phyloP scores from a whole-genome alignment of 2,797 vertebrate genomes.

The Micrastur ruficollis region DNA sequence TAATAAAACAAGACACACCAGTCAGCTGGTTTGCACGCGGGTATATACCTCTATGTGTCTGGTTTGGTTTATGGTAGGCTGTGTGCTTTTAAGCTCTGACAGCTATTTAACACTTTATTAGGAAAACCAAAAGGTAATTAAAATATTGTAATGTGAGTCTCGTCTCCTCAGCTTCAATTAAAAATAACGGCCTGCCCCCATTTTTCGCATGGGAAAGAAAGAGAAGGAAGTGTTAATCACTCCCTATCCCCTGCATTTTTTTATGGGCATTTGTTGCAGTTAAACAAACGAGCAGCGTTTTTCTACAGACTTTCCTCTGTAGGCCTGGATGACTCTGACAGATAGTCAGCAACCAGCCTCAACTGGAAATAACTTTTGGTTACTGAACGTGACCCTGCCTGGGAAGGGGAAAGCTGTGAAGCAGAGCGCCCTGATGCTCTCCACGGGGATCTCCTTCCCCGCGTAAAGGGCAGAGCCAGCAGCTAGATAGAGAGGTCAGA shows the following conservation, averaged over 20 bases:
- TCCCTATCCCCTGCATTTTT: neutral
- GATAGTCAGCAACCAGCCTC: neutral
- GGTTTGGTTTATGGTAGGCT: neutral
- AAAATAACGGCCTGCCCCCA: neutral
- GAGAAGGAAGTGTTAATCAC: neutral
- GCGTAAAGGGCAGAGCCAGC: neutral
- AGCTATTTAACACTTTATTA: neutral
- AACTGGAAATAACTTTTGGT: neutral
- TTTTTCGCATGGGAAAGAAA: neutral
- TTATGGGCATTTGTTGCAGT: neutral
- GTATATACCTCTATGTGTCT: neutral
- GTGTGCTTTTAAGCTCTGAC: neutral
- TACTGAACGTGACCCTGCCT: neutral
- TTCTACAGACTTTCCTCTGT: neutral
- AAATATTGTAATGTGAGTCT: neutral
- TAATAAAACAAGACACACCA: conserved; percentile 26
- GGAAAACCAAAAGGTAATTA: neutral
- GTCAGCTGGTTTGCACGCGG: neutral
- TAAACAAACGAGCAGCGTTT: neutral
- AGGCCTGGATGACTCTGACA: neutral
- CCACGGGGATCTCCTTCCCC: neutral
- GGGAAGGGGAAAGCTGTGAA: neutral
- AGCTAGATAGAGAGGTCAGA: neutral
- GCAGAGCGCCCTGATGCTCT: neutral
- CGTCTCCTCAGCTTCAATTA: neutral